Percentiles rank a stretch among this genome's conserved stretches.
Evolutionary conservation across 2,797 vertebrate genomes (phyloP).

Genomic region (Scolopax bukidnonensis): DNA sequence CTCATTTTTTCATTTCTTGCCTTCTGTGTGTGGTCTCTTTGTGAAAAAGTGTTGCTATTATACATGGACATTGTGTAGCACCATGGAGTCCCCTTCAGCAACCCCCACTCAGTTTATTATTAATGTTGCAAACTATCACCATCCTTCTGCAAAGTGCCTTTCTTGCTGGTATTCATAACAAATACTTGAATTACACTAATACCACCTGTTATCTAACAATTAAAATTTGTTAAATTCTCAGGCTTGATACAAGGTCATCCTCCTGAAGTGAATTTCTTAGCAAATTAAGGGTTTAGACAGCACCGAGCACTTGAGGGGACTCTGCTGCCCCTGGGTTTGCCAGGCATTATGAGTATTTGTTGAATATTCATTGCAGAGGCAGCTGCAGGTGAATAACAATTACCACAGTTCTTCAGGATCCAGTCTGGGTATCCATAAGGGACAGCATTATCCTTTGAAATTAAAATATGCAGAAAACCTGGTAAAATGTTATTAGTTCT

Average conservation of each 20-base stretch:
- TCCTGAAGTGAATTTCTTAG: not conserved
- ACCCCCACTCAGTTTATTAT: not conserved
- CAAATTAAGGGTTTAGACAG: not conserved
- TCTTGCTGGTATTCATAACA: not conserved
- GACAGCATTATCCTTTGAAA: not conserved
- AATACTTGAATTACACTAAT: accelerated
- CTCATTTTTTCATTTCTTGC: not conserved
- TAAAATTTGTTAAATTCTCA: not conserved
- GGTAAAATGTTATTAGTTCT: not conserved
- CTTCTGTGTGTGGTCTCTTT: not conserved
- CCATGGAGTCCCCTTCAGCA: not conserved
- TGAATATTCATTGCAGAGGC: not conserved
- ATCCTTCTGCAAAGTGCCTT: not conserved
- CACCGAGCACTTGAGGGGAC: not conserved
- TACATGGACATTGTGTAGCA: not conserved
- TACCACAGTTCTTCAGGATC: not conserved
- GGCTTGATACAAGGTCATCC: not conserved
- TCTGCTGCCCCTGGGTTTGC: not conserved
- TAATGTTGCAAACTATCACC: not conserved
- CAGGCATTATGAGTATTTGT: not conserved
- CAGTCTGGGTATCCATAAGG: not conserved
- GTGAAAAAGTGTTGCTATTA: not conserved
- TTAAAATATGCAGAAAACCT: not conserved
- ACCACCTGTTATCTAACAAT: not conserved
- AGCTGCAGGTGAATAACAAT: not conserved